phyloP scores from a whole-genome alignment of 2,113 vertebrate genomes.

The Melanotaenia duboulayi region DNA sequence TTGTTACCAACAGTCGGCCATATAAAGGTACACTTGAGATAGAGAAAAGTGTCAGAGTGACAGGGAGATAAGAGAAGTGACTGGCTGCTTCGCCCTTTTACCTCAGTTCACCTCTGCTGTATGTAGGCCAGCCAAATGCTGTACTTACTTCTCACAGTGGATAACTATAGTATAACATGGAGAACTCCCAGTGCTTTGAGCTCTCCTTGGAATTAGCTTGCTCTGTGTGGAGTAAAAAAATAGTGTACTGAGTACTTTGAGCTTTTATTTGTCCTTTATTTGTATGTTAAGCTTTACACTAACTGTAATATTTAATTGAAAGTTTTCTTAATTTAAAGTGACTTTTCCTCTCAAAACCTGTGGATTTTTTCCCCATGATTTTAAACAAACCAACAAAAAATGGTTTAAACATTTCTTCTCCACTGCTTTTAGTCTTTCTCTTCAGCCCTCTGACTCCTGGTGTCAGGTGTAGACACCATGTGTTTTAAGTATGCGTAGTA shows the following conservation, averaged over 20 bases:
- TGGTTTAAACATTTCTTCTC: neutral
- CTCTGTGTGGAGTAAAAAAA: neutral
- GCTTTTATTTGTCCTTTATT: constrained; percentile 13
- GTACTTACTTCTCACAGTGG: constrained; percentile 31
- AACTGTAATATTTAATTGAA: neutral
- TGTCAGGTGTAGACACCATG: constrained; percentile 70
- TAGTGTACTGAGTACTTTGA: neutral
- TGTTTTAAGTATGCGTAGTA: constrained; percentile 66
- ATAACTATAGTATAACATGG: constrained; percentile 40
- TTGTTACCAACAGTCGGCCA: constrained; percentile 37
- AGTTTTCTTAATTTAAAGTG: neutral
- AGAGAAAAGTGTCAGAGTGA: constrained; percentile 59
- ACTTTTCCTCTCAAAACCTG: neutral
- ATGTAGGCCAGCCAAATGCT: constrained; percentile 65
- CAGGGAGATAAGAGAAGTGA: constrained; percentile 64
- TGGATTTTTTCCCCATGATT: too few species aligned
- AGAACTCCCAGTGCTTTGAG: neutral
- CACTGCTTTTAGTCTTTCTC: constrained; percentile 5
- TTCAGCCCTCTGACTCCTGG: constrained; percentile 36
- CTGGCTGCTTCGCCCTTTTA: constrained; percentile 69
- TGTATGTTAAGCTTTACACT: neutral
- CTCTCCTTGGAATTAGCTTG: neutral
- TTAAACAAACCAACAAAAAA: neutral
- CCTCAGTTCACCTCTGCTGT: constrained; percentile 66
- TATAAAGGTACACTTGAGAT: constrained; percentile 66